Base-by-base conservation (phyloP, 2,797 vertebrate species). In the Cygnus olor region DNA sequence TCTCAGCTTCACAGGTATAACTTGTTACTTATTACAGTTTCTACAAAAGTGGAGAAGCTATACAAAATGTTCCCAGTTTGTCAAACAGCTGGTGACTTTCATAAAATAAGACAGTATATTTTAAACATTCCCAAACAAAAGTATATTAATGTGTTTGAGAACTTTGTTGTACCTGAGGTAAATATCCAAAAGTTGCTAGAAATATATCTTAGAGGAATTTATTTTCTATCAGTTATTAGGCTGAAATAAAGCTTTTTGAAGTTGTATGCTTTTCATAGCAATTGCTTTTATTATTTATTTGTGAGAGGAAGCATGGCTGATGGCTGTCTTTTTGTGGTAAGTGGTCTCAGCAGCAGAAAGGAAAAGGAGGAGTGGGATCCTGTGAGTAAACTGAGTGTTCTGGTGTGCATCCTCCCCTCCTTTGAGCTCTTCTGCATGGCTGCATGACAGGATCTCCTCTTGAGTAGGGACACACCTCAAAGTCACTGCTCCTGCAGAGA, bases 301-400 rank as follows among this genome's bases (percentile, higher is more conserved):
- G 12, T 61, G 30, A 80, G 28, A 91, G 19, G 27, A 85, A 44
- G 57, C 63, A 34, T 30, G 16, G 30, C 28, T 63, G 32, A 72
- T 38, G 10, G 58, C n/a, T 85, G 16, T 73, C 11, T 32, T 42
- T 38, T 36, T 60, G 21, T 17, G 25, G 22, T 32, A 72, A 79
- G 36, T 5, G 9, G 1, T 54, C 51, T 51, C 64, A 87, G 27
- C 63, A 80, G 20, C 25, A 49, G 8, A 54, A 28, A 14, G 54
- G 65, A 77, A 84, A 60, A 58, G n/a, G 21, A 49, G 45, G 38
- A 85, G 28, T 24, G 22, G 36, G 8, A 20, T 21, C 25, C 25
- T 4, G 1, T 57, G 22, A 78, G 12, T 9, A 0, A 21, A 20
- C 1, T 51, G 22, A 51, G 14, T 27, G 24, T 51, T 7, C 25